Conservation (phyloP, 2,797 vertebrate genomes). For the Aphelocoma californica region DNA sequence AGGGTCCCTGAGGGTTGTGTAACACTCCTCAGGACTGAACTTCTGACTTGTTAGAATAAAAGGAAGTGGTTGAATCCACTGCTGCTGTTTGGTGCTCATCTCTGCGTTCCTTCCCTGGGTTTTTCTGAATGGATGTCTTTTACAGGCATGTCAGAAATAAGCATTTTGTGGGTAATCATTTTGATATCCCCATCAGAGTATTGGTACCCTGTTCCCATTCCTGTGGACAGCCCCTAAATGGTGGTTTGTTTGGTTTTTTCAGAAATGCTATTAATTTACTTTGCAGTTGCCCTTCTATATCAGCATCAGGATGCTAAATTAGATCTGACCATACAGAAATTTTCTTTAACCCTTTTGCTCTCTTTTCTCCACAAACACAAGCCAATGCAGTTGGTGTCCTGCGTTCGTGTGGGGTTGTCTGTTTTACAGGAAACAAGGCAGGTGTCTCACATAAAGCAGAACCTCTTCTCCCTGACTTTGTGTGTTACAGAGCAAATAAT, state of each 20-base stretch:
- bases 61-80: not conserved
- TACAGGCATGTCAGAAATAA: not conserved
- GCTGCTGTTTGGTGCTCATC: not conserved
- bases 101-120: not conserved
- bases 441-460: not conserved
- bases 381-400: not conserved
- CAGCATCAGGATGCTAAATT: not conserved
- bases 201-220: not conserved
- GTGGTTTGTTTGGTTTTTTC: not conserved
- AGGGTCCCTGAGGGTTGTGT: not conserved
- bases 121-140: not conserved
- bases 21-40: not conserved
- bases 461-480: not conserved
- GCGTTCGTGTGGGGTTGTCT: rapidly evolving
- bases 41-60: not conserved
- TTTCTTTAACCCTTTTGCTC: slow-evolving; percentile 1
- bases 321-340: not conserved
- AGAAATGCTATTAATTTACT: not conserved
- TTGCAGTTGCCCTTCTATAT: not conserved
- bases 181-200: not conserved
- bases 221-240: not conserved
- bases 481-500: not conserved
- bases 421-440: not conserved
- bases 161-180: not conserved
- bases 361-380: not conserved